Percentiles rank a stretch among this genome's conserved stretches.
These are phyloP conservation scores for Xyliphius kryptos DNA, from an alignment of 2,113 vertebrate species.

Conservation along the genomic window DNA sequence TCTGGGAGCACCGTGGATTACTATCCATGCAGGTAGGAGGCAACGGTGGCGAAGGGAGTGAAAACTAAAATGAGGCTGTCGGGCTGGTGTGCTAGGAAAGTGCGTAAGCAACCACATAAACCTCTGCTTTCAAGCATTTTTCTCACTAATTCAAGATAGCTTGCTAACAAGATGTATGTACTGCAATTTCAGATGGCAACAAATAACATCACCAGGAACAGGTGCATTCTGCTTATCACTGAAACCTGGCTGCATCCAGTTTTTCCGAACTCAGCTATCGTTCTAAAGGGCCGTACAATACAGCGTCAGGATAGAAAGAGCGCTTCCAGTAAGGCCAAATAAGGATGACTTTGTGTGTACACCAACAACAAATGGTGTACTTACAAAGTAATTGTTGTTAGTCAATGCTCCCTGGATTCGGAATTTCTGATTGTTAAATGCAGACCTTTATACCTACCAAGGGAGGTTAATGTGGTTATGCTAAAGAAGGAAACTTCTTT, in stretches of 20 bases:
- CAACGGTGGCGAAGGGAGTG: background rate
- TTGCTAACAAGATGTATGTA: conserved; percentile 12
- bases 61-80: background rate
- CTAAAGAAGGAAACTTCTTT: no score
- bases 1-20: background rate
- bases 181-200: background rate
- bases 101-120: background rate
- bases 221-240: background rate
- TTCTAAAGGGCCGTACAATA: background rate
- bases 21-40: background rate
- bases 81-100: background rate
- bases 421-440: no score
- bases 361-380: background rate
- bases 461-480: no score
- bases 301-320: background rate
- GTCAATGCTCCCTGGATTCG: no score
- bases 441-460: no score
- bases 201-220: background rate
- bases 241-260: background rate
- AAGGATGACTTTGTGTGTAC: background rate
- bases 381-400: no score
- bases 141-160: conserved; percentile 7
- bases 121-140: conserved; percentile 2
- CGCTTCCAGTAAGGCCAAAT: background rate
- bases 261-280: background rate